Evolutionary conservation across 2,888 invertebrate genomes (phyloP).

Genomic region (Macrophya annulata): DNA sequence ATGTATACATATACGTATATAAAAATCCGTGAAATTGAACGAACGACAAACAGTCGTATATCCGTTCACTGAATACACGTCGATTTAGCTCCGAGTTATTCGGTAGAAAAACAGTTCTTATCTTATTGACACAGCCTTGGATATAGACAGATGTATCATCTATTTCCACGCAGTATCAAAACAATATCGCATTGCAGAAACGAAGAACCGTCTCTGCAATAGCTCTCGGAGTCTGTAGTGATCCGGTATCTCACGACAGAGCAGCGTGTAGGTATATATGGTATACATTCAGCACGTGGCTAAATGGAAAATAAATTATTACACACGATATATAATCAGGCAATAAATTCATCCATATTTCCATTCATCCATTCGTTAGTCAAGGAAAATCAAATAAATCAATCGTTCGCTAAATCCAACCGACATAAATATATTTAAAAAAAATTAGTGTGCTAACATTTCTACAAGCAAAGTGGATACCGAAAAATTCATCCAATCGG

Average conservation of each 20-base stretch:
- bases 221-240: not conserved
- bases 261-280: not conserved
- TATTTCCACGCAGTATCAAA: slow-evolving; percentile 22
- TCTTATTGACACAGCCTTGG: slow-evolving; percentile 44
- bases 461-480: too few species aligned
- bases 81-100: slow-evolving; percentile 8
- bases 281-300: not conserved
- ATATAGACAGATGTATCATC: slow-evolving; percentile 15
- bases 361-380: not conserved
- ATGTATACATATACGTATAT: slow-evolving; percentile 4
- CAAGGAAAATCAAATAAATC: not conserved
- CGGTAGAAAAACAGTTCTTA: slow-evolving; percentile 38
- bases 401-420: not conserved
- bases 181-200: slow-evolving; percentile 27
- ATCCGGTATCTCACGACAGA: not conserved
- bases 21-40: slow-evolving; percentile 13
- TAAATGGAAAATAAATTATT: not conserved
- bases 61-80: slow-evolving; percentile 12
- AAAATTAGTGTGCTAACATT: not conserved
- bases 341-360: not conserved
- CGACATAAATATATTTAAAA: not conserved
- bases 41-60: slow-evolving; percentile 16
- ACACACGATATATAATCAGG: not conserved
- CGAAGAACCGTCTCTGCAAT: not conserved
- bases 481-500: too few species aligned